Evolutionary conservation across 2,888 invertebrate species (phyloP), one percentile per base, ranked within the genome.

Genomic region (Eutolmus rufibarbis): DNA sequence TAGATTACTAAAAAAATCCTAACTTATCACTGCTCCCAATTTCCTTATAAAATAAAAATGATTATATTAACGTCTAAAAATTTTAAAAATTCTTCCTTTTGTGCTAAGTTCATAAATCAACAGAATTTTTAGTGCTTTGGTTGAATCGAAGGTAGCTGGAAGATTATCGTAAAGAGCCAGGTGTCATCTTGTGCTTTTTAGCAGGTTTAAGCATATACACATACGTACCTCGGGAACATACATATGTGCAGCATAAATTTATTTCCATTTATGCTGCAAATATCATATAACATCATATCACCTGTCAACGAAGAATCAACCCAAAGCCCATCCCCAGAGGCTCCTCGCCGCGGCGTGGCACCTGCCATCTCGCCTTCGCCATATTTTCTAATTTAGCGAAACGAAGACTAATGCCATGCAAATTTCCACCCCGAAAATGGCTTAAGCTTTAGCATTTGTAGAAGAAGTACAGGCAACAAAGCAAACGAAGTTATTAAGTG

Each of bases 361-460:
- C 51, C 51, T 51, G 51, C 12, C 23, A 66, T 23, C 28, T 66
- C 66, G 66, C 23, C 66, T 23, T 12, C 23, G 28, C 12, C 66
- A 66, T 66, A 66, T 66, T 56, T 81, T 34, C 51, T 81, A 56
- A 81, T 51, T 81, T 56, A 81, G 31, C 28, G 81, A 31, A 81
- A 81, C 81, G 56, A 81, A 81, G 81, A 81, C 81, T 81, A 81
- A 81, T 81, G 81, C 31, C 56, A 56, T 81, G 81, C 81, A 81
- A 81, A 81, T 81, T 81, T 51, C 28, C 34, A 51, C 56, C 51
- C 31, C 51, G n/a, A 81, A 43, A 81, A 81, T 34, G 56, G 46
- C 43, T 81, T 51, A 81, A 81, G 34, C 51, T 81, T 51, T 46
- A 56, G n/a, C 0, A 34, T 81, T 81, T 31, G 19, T 19, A 37